Conservation (phyloP, 2,888 invertebrate species). For the Idaea straminata region DNA sequence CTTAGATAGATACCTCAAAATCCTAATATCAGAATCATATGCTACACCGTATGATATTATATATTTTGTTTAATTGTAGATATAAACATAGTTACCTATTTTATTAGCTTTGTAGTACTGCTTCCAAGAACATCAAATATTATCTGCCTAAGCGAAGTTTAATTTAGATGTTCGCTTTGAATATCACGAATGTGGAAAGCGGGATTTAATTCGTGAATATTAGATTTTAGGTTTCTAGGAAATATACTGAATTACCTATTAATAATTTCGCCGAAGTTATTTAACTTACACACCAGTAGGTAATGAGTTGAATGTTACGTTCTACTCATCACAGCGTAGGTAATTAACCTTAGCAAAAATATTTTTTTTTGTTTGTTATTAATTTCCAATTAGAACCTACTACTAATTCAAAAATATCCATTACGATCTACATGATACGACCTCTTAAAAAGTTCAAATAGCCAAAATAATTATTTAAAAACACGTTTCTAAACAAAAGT, state of each 20-base stretch:
- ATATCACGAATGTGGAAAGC: conserved; percentile 3
- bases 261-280: no score
- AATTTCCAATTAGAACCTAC: conserved; percentile 21
- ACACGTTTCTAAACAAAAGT: conserved; percentile 12
- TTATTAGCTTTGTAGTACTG: conserved; percentile 6
- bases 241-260: neutral
- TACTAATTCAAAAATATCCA: conserved; percentile 29
- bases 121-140: conserved; percentile 12
- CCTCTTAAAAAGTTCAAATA: conserved; percentile 28
- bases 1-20: no score
- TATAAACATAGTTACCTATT: neutral
- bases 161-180: conserved; percentile 21
- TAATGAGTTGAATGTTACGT: no score
- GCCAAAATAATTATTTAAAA: conserved; percentile 18
- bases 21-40: no score
- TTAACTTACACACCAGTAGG: no score
- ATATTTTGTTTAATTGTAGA: neutral
- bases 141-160: conserved; percentile 24
- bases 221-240: conserved; percentile 14
- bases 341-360: neutral
- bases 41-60: no score
- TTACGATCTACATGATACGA: conserved; percentile 27
- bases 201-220: neutral
- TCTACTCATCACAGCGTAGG: no score
- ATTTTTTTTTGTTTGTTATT: conserved; percentile 15